A percentile compares a stretch with the other conserved stretches of the same genome.
These are phyloP conservation scores for Eptatretus burgeri DNA, from an alignment of 2,113 vertebrate species.

Conservation along the genomic window DNA sequence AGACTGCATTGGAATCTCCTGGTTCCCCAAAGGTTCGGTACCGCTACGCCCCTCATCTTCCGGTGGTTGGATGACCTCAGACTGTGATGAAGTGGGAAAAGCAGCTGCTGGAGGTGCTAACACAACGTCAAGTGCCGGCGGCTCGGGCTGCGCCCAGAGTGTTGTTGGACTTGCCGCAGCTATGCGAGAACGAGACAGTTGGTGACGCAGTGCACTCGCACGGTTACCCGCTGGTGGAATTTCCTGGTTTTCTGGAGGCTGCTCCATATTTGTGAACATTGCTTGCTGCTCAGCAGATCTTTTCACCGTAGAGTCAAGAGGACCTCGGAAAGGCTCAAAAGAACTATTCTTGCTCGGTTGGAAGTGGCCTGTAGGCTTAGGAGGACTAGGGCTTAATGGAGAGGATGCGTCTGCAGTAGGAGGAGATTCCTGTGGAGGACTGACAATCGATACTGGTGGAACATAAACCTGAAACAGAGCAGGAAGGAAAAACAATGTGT, in stretches of 20 bases:
- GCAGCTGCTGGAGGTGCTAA: too few relatives aligned
- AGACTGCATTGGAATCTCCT: too few relatives aligned
- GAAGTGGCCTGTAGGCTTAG: conserved; percentile 4
- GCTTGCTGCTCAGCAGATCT: background rate
- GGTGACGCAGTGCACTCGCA: background rate
- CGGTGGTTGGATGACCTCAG: too few relatives aligned
- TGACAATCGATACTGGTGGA: too few relatives aligned
- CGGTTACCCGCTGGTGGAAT: background rate
- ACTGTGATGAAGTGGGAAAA: too few relatives aligned
- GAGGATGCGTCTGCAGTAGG: too few relatives aligned
- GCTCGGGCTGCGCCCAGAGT: conserved; percentile 1
- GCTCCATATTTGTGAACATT: background rate
- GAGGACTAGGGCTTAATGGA: background rate
- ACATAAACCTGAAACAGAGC: too few relatives aligned
- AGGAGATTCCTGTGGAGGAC: too few relatives aligned
- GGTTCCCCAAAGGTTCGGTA: too few relatives aligned
- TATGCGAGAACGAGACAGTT: too few relatives aligned
- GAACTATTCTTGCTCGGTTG: background rate
- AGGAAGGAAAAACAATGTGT: too few relatives aligned
- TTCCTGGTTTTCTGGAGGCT: background rate
- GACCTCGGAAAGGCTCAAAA: conserved; percentile 4
- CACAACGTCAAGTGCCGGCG: background rate
- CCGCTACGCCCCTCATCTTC: too few relatives aligned
- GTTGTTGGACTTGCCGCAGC: background rate
- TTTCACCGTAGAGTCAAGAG: background rate